Evolutionary conservation across 2,797 vertebrate species (phyloP).

Genomic region (Megaceryle alcyon): DNA sequence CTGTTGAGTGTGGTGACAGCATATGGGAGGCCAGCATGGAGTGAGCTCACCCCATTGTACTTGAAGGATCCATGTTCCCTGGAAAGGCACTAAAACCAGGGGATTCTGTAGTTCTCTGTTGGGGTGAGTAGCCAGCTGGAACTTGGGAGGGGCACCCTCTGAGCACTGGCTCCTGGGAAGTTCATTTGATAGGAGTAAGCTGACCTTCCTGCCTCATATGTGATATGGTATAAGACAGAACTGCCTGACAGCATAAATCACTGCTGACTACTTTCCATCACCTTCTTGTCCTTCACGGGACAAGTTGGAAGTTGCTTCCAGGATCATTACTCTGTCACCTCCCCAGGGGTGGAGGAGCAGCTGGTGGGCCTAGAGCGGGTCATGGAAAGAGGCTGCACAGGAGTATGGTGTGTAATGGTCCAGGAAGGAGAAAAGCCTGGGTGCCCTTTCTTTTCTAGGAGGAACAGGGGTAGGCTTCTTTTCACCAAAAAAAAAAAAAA

Average conservation of each 20-base stretch:
- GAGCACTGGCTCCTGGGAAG: background rate
- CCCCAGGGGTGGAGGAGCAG: background rate
- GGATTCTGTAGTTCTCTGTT: background rate
- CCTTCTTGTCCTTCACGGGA: background rate
- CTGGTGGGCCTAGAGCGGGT: background rate
- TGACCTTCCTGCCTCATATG: background rate
- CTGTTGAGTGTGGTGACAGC: background rate
- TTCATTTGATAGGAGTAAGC: background rate
- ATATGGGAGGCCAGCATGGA: background rate
- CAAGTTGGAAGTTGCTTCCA: background rate
- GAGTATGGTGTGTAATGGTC: background rate
- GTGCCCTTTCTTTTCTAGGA: background rate
- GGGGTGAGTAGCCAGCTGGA: background rate
- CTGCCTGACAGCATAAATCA: background rate
- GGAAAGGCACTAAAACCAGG: background rate
- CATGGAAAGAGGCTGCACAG: background rate
- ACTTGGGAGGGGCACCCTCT: background rate
- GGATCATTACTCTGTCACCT: background rate
- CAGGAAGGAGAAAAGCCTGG: background rate
- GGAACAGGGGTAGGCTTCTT: background rate
- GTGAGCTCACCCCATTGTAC: background rate
- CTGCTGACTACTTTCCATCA: too few species aligned
- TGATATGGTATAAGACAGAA: accelerated
- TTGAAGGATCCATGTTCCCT: background rate
- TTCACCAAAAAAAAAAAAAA: too few species aligned